phyloP scores from a whole-genome alignment of 2,113 vertebrate species.

The Saccopteryx bilineata region DNA sequence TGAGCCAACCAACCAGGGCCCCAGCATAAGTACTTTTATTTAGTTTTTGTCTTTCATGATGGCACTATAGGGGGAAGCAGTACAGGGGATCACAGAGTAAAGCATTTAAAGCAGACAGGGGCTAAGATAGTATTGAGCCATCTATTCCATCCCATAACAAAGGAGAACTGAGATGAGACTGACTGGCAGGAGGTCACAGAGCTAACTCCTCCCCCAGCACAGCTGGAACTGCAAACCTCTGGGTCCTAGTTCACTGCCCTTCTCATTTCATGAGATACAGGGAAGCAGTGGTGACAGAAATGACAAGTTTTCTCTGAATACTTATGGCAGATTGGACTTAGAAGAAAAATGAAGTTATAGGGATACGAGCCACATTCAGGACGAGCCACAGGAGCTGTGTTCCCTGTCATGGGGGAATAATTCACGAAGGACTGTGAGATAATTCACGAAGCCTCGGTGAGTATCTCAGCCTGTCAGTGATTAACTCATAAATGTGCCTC shows the following conservation, averaged over 20 bases:
- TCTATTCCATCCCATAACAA: background rate
- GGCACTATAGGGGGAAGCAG: background rate
- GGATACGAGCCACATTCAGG: background rate
- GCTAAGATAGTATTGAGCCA: background rate
- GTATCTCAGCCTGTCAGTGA: background rate
- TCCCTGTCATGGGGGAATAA: background rate
- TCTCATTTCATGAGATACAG: background rate
- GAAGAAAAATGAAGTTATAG: background rate
- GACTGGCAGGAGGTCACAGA: background rate
- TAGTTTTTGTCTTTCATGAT: background rate
- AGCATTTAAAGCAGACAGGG: background rate
- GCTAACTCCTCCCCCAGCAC: background rate
- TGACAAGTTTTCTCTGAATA: background rate
- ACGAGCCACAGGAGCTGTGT: rapidly evolving
- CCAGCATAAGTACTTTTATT: background rate
- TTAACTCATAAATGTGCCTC: background rate
- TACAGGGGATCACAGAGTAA: background rate
- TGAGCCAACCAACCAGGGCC: too few species aligned
- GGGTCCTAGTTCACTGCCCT: background rate
- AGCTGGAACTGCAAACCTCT: background rate
- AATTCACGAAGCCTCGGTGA: background rate
- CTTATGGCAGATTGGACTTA: background rate
- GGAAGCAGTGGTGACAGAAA: background rate
- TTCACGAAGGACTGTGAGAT: background rate
- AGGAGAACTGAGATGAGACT: background rate